Evolutionary conservation across 2,797 vertebrate species (phyloP).

Genomic region (Graptemys geographica): DNA sequence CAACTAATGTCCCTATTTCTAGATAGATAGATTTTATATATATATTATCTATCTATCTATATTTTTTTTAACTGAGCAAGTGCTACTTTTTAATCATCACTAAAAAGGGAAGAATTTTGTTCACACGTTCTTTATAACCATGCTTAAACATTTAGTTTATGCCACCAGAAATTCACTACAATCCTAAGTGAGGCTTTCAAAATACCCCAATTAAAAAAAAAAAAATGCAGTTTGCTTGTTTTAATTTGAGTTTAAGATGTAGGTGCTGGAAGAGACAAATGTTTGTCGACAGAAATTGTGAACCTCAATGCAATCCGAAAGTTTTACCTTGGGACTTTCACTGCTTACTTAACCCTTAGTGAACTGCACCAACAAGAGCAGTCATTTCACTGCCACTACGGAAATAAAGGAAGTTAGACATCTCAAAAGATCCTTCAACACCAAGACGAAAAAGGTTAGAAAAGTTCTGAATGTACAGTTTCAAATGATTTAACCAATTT

Average conservation of each 20-base stretch:
- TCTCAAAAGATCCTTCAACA: slow-evolving; percentile 76
- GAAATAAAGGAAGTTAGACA: slow-evolving; percentile 80
- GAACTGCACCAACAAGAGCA: slow-evolving; percentile 82
- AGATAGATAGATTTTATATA: too few species aligned
- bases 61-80: background rate
- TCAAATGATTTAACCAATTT: slow-evolving; percentile 57
- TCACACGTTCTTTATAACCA: background rate
- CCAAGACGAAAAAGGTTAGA: slow-evolving; percentile 75
- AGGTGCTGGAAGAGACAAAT: slow-evolving; percentile 71
- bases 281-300: slow-evolving; percentile 66
- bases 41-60: too few species aligned
- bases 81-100: background rate
- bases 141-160: background rate
- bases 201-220: slow-evolving; percentile 38
- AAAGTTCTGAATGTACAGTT: slow-evolving; percentile 66
- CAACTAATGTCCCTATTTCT: background rate
- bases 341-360: slow-evolving; percentile 79
- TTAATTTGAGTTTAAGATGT: slow-evolving; percentile 44
- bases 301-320: slow-evolving; percentile 68
- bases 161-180: slow-evolving; percentile 47
- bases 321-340: slow-evolving; percentile 76
- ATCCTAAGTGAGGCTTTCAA: slow-evolving; percentile 53
- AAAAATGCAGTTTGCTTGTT: slow-evolving; percentile 65
- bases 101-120: slow-evolving; percentile 5
- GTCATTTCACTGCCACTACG: slow-evolving; percentile 77